A percentile compares a stretch with the other conserved stretches of the same genome.
Conservation (phyloP, 2,797 vertebrate species). For the Xiphophorus birchmanni region DNA sequence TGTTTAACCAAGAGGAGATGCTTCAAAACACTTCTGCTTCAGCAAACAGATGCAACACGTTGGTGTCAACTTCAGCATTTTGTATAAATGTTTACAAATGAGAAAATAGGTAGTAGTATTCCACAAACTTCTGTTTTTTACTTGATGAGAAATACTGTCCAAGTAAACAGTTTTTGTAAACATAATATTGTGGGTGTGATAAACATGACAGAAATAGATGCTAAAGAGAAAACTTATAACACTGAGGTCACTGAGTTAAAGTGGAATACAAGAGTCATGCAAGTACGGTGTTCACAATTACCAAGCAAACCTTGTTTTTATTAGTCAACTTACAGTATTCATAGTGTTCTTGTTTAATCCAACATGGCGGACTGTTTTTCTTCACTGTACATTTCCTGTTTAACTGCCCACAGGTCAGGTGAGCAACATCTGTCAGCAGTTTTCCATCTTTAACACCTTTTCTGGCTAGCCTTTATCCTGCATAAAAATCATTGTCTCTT, state of each 20-base stretch:
- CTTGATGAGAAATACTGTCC: constrained; percentile 15
- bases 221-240: not conserved
- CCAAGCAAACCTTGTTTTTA: not conserved
- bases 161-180: not conserved
- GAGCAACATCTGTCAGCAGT: not conserved
- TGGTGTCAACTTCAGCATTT: not conserved
- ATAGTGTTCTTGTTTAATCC: not conserved
- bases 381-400: not conserved
- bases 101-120: constrained; percentile 5
- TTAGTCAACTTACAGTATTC: not conserved
- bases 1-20: constrained; percentile 28
- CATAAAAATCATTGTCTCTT: not conserved
- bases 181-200: constrained; percentile 2
- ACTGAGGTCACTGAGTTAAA: not conserved
- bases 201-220: not conserved
- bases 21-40: not conserved
- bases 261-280: not conserved
- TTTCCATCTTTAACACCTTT: not conserved
- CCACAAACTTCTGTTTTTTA: not conserved
- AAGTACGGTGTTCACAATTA: not conserved
- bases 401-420: not conserved
- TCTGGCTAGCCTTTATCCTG: not conserved
- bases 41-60: not conserved
- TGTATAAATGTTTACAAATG: constrained; percentile 24
- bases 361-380: not conserved